Base-by-base conservation (phyloP, 2,888 invertebrate genomes). In the Chrysina gloriosa region DNA sequence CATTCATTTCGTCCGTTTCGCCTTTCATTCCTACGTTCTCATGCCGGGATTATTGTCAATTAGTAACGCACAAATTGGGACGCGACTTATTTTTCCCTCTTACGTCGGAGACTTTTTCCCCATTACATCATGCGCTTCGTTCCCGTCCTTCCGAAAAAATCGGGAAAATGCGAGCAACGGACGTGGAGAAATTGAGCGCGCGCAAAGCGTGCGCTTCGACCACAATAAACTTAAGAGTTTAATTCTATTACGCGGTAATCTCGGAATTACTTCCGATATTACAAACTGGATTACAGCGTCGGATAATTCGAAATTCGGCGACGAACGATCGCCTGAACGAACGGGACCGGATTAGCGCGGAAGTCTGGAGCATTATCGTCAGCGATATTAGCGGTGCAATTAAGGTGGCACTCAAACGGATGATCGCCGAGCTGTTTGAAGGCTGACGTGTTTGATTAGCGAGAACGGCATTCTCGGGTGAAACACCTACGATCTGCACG, bases 261-360 rank as follows among this genome's bases (percentile, higher is more conserved):
- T 27, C 29, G 47, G 52, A 45, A 66, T 66, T 66, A 47, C 48
- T 66, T 56, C 56, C 52, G 42, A 65, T 54, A 34, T 61, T 42
- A 39, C 45, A 42, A 56, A 47, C 45, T 23, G 42, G 56, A 58
- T 58, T 58, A 21, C 11, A 14, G 27, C 39, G 52, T 23, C 16
- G n/a, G 9, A 45, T 21, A 9, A 7, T 39, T 11, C 6, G 34
- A 50, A 64, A 64, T 64, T 52, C 16, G 23, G 23, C 29, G 48
- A 47, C 23, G n/a, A 58, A n/a, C 36, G 50, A 9, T 23, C 50
- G 21, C 19, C 21, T n/a, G 50, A 64, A 36, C 64, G 36, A 29
- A 7, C 19, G n/a, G n/a, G n/a, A n/a, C n/a, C n/a, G 27, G 29
- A 42, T 36, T 36, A 42, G 36, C 29, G 14, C 31, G 63, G 42